Evolutionary conservation across 53 echinoderm and acorn worm species (phyloP), one percentile per base, ranked within the genome.

Genomic region (Hippasteria phrygiana): DNA sequence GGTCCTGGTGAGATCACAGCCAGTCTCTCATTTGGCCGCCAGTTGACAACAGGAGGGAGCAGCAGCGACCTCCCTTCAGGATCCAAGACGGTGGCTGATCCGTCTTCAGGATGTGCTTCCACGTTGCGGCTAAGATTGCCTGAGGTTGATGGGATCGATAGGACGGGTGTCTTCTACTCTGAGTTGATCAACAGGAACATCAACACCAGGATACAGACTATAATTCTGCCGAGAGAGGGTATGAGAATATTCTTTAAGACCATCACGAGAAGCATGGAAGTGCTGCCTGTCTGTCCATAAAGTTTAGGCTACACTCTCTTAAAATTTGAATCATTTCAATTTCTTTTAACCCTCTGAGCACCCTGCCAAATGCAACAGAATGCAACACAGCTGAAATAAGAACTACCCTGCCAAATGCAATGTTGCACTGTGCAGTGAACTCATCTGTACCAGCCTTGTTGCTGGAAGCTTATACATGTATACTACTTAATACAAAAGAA

Each of bases 11-110:
- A 81, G 17, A 81, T 81, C 20, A 24, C 81, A 26, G 81, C 64
- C 13, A 16, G 55, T 31, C 63, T 81, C 17, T 81, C 64, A 56
- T 81, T 81, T 43, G 81, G 81, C 26, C 65, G 81, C 27, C 81
- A 81, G 36, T 38, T 81, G 45, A 43, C 45, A 38, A 81, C 65
- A 13, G 65, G 81, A 41, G 81, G 65, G 43, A 65, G 1, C 4
- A 29, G 37, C 32, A 18, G 10, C 13, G 81, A 38, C 18, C 65
- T 81, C 13, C 79, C 79, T 5, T 2, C 39, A 26, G 39, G 27
- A n/a, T 79, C 59, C 1, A 10, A 18, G 11, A 17, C 36, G 37
- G 37, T 2, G 28, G 40, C 32, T 12, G 38, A 79, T 40, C 39
- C 3, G 41, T 74, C 24, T 9, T 42, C 41, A 24, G 74, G 74